phyloP scores from a whole-genome alignment of 2,113 vertebrate species.

The Sorex araneus region DNA sequence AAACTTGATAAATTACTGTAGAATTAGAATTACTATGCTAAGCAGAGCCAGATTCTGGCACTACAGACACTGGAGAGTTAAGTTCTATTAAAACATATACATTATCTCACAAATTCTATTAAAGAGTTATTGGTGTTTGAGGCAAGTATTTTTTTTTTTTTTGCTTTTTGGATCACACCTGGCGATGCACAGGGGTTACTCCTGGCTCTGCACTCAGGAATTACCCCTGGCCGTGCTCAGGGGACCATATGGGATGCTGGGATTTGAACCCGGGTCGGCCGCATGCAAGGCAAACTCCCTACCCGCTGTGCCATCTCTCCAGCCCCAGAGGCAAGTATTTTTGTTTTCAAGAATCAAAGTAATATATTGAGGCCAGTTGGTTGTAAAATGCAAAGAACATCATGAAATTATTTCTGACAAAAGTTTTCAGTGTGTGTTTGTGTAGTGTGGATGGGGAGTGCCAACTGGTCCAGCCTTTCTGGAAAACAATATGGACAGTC shows the following conservation, averaged over 20 bases:
- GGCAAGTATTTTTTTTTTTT: background rate
- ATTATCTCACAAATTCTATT: background rate
- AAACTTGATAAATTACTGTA: background rate
- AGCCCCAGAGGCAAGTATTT: background rate
- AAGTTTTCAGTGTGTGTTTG: background rate
- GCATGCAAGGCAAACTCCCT: too few species aligned
- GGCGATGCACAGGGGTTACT: too few species aligned
- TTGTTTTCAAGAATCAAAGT: background rate
- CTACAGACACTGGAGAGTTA: background rate
- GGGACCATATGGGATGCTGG: too few species aligned
- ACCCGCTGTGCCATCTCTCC: too few species aligned
- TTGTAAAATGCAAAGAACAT: background rate
- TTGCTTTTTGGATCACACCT: too few species aligned
- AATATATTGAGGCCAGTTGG: background rate
- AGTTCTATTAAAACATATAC: background rate
- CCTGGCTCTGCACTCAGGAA: too few species aligned
- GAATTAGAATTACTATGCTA: background rate
- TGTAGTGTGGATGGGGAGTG: too few species aligned
- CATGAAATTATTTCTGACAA: too few species aligned
- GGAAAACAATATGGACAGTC: too few species aligned
- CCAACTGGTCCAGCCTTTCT: too few species aligned
- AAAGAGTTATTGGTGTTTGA: background rate
- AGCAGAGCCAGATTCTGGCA: background rate
- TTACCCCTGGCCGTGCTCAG: too few species aligned
- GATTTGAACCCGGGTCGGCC: too few species aligned